These are phyloP conservation scores for Smutsia gigantea DNA, from an alignment of 2,797 vertebrate genomes.

Conservation along the genomic window DNA sequence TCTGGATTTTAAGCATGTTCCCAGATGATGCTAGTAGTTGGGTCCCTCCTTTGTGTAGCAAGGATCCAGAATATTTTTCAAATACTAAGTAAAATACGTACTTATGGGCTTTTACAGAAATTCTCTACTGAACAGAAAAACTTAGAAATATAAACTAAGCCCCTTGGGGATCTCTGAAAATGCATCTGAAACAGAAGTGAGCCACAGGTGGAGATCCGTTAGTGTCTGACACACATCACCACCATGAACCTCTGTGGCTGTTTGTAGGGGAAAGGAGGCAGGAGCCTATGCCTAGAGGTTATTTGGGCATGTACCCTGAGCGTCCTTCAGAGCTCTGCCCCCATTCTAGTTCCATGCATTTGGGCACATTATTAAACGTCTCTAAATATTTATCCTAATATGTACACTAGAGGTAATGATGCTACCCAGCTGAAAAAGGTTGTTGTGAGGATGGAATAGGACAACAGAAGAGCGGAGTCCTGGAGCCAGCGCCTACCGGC, in stretches of 20 bases:
- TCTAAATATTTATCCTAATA: neutral
- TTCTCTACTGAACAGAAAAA: neutral
- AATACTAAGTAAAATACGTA: neutral
- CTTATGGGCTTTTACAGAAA: neutral
- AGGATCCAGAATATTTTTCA: neutral
- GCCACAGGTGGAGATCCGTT: neutral
- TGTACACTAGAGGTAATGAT: neutral
- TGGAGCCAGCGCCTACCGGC: neutral
- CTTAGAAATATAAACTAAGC: neutral
- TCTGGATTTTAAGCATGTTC: neutral
- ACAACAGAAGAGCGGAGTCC: neutral
- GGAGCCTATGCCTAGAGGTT: neutral
- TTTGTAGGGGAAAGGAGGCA: neutral
- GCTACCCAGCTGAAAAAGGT: neutral
- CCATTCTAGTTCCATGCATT: neutral
- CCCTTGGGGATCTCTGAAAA: neutral
- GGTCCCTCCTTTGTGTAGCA: neutral
- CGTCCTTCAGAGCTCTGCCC: neutral
- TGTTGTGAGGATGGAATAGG: neutral
- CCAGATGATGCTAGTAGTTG: neutral
- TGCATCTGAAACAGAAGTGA: neutral
- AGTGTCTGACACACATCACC: neutral
- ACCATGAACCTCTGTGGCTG: neutral
- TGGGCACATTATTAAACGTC: neutral
- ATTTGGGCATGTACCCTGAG: neutral